Evolutionary conservation across 2,113 vertebrate species (phyloP).

Genomic region (Herpetotheres cachinnans): DNA sequence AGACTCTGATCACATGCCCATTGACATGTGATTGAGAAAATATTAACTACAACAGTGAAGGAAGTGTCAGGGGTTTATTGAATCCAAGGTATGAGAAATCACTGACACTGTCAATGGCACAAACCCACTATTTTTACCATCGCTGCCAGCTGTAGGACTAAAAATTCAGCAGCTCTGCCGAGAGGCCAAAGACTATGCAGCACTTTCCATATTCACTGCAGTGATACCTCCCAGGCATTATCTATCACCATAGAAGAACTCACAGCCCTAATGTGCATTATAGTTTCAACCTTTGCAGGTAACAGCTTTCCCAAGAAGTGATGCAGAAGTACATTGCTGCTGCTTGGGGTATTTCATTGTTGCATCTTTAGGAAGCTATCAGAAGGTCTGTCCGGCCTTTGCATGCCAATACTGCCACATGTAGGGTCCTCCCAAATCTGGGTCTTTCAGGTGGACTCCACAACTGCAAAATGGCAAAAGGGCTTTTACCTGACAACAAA

Average conservation of each 20-base stretch:
- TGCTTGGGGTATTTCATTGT: neutral
- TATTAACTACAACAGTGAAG: neutral
- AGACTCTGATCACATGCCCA: neutral
- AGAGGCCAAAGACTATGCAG: neutral
- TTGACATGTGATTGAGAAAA: neutral
- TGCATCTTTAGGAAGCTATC: neutral
- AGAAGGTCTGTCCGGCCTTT: neutral
- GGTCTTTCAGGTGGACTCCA: neutral
- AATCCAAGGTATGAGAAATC: neutral
- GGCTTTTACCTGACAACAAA: neutral
- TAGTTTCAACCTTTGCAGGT: rapidly evolving
- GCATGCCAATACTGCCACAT: neutral
- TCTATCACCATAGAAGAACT: neutral
- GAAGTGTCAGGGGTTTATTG: neutral
- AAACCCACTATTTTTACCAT: neutral
- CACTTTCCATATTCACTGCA: neutral
- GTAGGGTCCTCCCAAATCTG: neutral
- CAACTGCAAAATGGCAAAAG: neutral
- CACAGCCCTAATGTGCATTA: neutral
- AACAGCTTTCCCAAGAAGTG: neutral
- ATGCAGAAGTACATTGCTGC: neutral
- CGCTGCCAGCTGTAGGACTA: neutral
- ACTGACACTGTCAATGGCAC: neutral
- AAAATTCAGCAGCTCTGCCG: neutral
- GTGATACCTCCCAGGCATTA: neutral